Conservation (phyloP, 2,888 invertebrate species). For the Hemistola chrysoprasaria region DNA sequence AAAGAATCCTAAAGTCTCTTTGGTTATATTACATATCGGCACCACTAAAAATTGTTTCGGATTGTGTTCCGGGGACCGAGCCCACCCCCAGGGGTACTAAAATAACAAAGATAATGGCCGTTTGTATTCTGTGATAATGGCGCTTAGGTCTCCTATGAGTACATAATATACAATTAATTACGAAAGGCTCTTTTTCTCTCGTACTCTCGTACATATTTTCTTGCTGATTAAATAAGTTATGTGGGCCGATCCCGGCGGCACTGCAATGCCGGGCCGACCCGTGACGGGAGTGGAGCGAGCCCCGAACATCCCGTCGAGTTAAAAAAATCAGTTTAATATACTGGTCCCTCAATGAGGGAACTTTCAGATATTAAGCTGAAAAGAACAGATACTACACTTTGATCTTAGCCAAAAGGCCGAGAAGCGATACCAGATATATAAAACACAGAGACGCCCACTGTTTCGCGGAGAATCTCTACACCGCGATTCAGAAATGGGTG, state of each 20-base stretch:
- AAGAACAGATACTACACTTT: constrained; percentile 19
- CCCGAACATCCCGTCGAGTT: constrained; percentile 14
- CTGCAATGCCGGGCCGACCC: constrained; percentile 17
- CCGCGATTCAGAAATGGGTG: constrained; percentile 3
- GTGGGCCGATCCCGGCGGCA: constrained; percentile 15
- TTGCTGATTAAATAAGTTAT: constrained; percentile 10
- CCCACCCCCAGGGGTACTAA: no score
- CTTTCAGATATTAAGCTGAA: constrained; percentile 18
- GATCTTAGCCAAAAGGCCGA: constrained; percentile 19
- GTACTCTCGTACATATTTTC: no score
- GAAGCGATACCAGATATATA: constrained; percentile 7
- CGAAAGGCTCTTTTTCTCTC: no score
- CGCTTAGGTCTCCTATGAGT: no score
- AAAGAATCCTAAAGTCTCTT: no score
- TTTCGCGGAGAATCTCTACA: constrained; percentile 4
- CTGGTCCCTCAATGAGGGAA: constrained; percentile 16
- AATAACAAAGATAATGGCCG: no score
- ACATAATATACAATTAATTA: no score
- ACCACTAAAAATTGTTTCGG: no score
- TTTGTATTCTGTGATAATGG: no score
- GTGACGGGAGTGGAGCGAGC: constrained; percentile 18
- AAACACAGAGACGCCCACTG: background rate
- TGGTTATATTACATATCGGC: no score
- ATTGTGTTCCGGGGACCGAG: no score
- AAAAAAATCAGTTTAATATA: constrained; percentile 17